These are phyloP conservation scores for Apocrypta bakeri DNA, from an alignment of 1,140 invertebrate genomes.

Conservation along the genomic window DNA sequence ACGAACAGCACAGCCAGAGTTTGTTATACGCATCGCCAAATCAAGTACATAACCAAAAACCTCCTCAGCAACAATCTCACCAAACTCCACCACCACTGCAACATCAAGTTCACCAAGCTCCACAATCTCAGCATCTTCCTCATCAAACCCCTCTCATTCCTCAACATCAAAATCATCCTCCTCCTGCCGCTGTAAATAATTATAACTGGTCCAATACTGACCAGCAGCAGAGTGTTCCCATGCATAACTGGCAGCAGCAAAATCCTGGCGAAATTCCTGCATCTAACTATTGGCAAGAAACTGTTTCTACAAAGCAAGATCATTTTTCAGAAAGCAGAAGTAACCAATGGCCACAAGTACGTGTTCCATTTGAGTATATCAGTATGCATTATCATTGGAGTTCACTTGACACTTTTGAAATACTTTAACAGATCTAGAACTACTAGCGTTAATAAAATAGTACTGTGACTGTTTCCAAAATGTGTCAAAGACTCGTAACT, in stretches of 20 bases:
- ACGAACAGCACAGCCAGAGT: conserved; percentile 52
- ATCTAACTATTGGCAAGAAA: conserved; percentile 60
- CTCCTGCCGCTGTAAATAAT: conserved; percentile 53
- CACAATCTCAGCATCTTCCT: neutral
- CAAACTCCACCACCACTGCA: neutral
- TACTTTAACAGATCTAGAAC: neutral
- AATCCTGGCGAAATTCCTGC: conserved; percentile 56
- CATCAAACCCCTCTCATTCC: neutral
- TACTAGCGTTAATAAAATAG: too few species aligned
- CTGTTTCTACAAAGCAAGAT: conserved; percentile 52
- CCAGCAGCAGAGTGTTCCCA: conserved; percentile 54
- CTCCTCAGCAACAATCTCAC: conserved; percentile 53
- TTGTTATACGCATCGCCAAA: conserved; percentile 36
- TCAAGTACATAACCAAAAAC: conserved; percentile 46
- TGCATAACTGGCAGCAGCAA: conserved; percentile 60
- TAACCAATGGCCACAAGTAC: conserved; percentile 53
- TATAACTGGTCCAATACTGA: conserved; percentile 62
- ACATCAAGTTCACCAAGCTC: neutral
- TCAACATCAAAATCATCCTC: conserved; percentile 7
- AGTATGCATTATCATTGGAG: neutral
- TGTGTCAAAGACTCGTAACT: neutral
- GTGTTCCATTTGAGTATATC: conserved; percentile 6
- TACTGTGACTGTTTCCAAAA: neutral
- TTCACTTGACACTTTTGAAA: neutral
- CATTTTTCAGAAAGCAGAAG: conserved; percentile 50